phyloP scores from a whole-genome alignment of 2,797 vertebrate species.

The Craterocephalus amniculus region DNA sequence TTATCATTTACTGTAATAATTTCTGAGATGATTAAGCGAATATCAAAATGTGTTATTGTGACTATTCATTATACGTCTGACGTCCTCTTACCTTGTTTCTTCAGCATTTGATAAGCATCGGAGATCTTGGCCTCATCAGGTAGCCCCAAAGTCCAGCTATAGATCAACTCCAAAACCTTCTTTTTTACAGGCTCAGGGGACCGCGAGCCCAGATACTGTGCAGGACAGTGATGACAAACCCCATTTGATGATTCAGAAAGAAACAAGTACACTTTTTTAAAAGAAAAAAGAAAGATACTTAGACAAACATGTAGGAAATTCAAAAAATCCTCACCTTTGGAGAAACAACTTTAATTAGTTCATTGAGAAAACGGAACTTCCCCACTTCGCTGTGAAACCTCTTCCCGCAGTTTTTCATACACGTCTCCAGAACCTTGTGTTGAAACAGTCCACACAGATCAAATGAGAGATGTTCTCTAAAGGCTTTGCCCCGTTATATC shows the following conservation, averaged over 20 bases:
- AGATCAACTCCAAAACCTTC: conserved; percentile 95
- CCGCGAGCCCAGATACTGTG: conserved; percentile 92
- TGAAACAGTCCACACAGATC: not conserved
- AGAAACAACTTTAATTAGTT: conserved; percentile 98
- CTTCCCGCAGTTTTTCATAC: conserved; percentile 97
- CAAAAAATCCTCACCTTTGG: conserved; percentile 86
- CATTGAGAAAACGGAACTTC: conserved; percentile 98
- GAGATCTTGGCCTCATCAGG: conserved; percentile 93
- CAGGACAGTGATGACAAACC: conserved; percentile 8
- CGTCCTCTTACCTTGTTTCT: conserved; percentile 89
- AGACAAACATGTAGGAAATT: not conserved
- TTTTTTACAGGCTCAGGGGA: conserved; percentile 94
- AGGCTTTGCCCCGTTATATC: not conserved
- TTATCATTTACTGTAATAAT: no score
- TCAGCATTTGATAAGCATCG: conserved; percentile 98
- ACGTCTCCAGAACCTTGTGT: conserved; percentile 91
- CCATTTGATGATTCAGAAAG: not conserved
- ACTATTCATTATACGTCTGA: no score
- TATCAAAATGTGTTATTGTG: no score
- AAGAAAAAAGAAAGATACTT: accelerated
- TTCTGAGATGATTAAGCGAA: no score
- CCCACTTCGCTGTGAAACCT: conserved; percentile 95
- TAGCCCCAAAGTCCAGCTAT: conserved; percentile 93
- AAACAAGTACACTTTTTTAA: not conserved
- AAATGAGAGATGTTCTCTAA: not conserved